Evolutionary conservation across 2,888 invertebrate species (phyloP).

Genomic region (Drosophila melanocephala): DNA sequence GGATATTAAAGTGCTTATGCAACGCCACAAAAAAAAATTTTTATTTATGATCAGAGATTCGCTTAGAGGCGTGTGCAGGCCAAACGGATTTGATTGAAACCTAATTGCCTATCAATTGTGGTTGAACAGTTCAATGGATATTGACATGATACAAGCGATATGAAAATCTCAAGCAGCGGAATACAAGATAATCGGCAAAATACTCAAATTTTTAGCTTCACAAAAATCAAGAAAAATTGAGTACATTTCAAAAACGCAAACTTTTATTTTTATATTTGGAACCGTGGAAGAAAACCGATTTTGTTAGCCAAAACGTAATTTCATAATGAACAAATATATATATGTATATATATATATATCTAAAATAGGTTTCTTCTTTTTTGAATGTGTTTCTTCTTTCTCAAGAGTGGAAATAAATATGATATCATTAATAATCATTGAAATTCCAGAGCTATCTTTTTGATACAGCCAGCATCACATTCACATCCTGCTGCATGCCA

Average conservation of each 20-base stretch:
- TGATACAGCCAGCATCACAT: conserved; percentile 11
- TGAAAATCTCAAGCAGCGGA: conserved; percentile 5
- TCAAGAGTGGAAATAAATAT: not conserved
- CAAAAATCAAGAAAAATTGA: not conserved
- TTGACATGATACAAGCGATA: conserved; percentile 34
- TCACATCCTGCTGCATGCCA: not conserved
- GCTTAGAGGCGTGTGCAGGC: conserved; percentile 36
- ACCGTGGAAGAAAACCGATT: not conserved
- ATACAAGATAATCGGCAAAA: not conserved
- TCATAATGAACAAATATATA: not conserved
- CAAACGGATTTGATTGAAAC: conserved; percentile 54
- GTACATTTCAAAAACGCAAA: not conserved
- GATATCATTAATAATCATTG: not conserved
- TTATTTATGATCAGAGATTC: conserved; percentile 30
- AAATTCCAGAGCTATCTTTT: conserved; percentile 15
- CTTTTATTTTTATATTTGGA: not conserved
- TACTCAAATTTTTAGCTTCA: not conserved
- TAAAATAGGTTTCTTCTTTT: not conserved
- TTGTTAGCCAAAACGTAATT: too few relatives aligned
- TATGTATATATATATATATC: not conserved
- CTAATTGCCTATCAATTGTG: conserved; percentile 68
- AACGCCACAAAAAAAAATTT: conserved; percentile 22
- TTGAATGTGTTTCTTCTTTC: not conserved
- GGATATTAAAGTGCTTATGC: conserved; percentile 54
- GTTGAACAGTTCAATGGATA: conserved; percentile 44